Evolutionary conservation across 1,140 invertebrate species (phyloP).

Genomic region (Dryas iulia): DNA sequence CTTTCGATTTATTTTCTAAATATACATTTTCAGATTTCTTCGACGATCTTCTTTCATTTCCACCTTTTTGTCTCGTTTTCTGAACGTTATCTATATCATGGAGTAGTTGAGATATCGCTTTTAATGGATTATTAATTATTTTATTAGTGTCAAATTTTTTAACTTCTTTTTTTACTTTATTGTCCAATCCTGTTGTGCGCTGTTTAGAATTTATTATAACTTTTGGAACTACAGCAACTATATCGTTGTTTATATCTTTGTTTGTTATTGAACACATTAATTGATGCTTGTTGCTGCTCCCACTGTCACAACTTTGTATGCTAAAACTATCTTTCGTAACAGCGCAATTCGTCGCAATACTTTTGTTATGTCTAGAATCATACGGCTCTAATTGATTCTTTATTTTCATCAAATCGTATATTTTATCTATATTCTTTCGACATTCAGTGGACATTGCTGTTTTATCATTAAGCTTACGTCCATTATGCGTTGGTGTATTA

Average conservation of each 20-base stretch:
- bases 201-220: constrained; percentile 56
- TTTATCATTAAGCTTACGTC: constrained; percentile 8
- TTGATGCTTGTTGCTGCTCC: constrained; percentile 58
- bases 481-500: constrained; percentile 38
- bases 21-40: constrained; percentile 39
- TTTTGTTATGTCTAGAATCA: not conserved
- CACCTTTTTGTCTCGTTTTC: constrained; percentile 45
- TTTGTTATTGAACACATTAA: constrained; percentile 42
- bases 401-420: constrained; percentile 63
- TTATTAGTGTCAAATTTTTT: constrained; percentile 35
- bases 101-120: constrained; percentile 67
- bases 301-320: constrained; percentile 51
- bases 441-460: constrained; percentile 47
- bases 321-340: constrained; percentile 25
- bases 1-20: constrained; percentile 36
- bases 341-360: not conserved
- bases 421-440: constrained; percentile 64
- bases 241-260: constrained; percentile 10
- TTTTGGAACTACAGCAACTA: constrained; percentile 45
- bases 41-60: constrained; percentile 32
- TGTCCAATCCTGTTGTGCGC: constrained; percentile 37
- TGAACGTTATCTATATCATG: constrained; percentile 65
- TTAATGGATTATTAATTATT: constrained; percentile 55
- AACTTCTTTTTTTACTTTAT: constrained; percentile 43
- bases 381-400: not conserved